Base-by-base conservation (phyloP, 2,797 vertebrate species). In the Acanthurus leucopareius region DNA sequence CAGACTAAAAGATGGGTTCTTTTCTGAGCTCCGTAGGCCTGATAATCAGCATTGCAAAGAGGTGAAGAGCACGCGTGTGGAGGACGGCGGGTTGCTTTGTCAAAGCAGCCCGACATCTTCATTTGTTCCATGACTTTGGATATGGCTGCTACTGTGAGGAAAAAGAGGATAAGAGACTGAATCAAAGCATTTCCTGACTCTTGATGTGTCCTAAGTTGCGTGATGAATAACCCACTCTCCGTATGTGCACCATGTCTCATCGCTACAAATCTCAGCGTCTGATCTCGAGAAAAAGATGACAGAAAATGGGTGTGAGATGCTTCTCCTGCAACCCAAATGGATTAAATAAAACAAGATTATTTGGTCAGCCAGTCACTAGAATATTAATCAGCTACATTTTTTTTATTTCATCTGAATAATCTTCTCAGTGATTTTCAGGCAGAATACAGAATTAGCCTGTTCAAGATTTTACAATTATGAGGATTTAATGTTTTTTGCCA, bases 91-190 rank as follows among this genome's bases (percentile, higher is more conserved):
- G 52, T 16, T 9, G 10, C 10, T 47, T 63, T 85, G 75, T 87
- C 74, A 84, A 76, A 85, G 49, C 84, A 64, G 15, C 73, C 79
- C 79, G 82, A 73, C 75, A 53, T 81, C 66, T 74, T 64, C 8
- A 74, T 88, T 73, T 77, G 60, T 62, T 62, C 57, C n/a, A 22
- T 75, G 77, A 60, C 66, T 35, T 22, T 74, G 74, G 58, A 75
- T 32, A 42, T 77, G 45, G 35, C 48, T 20, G 60, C 48, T 20
- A 56, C 72, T 77, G 48, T 44, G 40, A 48, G 28, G 25, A 67
- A 20, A 64, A 59, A 17, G 65, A 35, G 51, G 54, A 48, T 5
- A 40, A 65, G 58, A 47, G 63, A 63, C 57, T 81, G 52, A 66
- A 82, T 75, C 68, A 61, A 61, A 62, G 54, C 51, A 38, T 38